Evolutionary conservation across 2,888 invertebrate species (phyloP).

Genomic region (Neoascia interrupta): DNA sequence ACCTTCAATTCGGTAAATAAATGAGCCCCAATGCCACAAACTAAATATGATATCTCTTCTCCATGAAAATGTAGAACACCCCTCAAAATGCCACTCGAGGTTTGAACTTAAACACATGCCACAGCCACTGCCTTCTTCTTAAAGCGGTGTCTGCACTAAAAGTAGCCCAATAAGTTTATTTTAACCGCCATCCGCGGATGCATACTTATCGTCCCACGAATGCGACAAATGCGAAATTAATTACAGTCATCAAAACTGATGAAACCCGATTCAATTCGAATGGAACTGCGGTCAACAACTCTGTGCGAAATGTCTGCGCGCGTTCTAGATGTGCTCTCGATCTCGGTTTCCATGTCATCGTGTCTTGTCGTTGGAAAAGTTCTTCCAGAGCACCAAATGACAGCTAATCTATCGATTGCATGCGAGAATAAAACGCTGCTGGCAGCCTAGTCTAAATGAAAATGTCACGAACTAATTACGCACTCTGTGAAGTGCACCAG

Average conservation of each 20-base stretch:
- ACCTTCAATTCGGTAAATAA: no score
- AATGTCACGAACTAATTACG: constrained; percentile 53
- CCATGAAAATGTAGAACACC: background rate
- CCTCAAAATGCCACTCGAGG: background rate
- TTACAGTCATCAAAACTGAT: constrained; percentile 46
- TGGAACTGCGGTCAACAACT: constrained; percentile 16
- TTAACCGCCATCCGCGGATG: constrained; percentile 5
- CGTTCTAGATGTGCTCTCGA: constrained; percentile 32
- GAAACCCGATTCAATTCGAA: constrained; percentile 25
- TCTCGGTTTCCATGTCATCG: constrained; percentile 30
- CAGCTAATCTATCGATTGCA: constrained; percentile 54
- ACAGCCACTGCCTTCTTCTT: background rate
- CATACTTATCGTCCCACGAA: constrained; percentile 26
- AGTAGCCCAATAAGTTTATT: constrained; percentile 55
- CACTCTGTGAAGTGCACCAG: constrained; percentile 13
- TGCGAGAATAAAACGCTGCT: constrained; percentile 30
- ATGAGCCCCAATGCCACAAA: no score
- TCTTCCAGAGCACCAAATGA: background rate
- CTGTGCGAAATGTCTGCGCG: background rate
- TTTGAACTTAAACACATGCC: background rate
- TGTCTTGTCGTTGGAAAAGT: constrained; percentile 12
- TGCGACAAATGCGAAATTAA: constrained; percentile 63
- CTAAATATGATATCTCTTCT: no score
- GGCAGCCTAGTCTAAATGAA: constrained; percentile 9
- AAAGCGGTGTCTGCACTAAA: constrained; percentile 1